phyloP scores from a whole-genome alignment of 1,140 invertebrate genomes.

The Campoletis sonorensis region DNA sequence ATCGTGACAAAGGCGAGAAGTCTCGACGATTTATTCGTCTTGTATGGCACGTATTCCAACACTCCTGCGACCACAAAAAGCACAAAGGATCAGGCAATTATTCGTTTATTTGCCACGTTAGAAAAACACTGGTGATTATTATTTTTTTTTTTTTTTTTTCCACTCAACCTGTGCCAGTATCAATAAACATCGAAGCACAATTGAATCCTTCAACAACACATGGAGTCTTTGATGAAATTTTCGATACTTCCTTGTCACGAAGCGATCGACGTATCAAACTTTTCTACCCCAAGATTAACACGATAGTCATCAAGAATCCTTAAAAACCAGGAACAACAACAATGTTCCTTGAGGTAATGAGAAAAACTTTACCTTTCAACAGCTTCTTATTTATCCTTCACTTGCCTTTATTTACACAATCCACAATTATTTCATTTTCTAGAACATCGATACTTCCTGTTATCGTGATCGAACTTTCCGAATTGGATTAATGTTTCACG shows the following conservation, averaged over 20 bases:
- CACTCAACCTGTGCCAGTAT: background rate
- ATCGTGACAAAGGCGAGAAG: background rate
- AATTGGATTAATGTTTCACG: background rate
- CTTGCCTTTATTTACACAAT: background rate
- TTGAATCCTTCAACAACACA: background rate
- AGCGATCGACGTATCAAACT: background rate
- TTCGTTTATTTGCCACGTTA: background rate
- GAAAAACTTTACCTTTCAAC: background rate
- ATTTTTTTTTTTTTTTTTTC: background rate
- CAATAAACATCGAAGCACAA: background rate
- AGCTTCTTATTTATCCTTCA: background rate
- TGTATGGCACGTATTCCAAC: background rate
- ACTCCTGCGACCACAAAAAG: background rate
- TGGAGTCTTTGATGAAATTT: background rate
- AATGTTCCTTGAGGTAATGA: background rate
- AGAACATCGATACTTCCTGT: background rate
- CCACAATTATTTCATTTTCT: background rate
- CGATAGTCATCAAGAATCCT: background rate
- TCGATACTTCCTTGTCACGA: background rate
- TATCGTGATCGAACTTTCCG: background rate
- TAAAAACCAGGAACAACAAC: background rate
- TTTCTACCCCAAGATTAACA: background rate
- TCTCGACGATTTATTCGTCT: background rate
- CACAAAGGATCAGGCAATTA: slow-evolving; percentile 18
- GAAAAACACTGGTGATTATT: background rate